Evolutionary conservation across 2,797 vertebrate species (phyloP).

Genomic region (Girardinus metallicus): DNA sequence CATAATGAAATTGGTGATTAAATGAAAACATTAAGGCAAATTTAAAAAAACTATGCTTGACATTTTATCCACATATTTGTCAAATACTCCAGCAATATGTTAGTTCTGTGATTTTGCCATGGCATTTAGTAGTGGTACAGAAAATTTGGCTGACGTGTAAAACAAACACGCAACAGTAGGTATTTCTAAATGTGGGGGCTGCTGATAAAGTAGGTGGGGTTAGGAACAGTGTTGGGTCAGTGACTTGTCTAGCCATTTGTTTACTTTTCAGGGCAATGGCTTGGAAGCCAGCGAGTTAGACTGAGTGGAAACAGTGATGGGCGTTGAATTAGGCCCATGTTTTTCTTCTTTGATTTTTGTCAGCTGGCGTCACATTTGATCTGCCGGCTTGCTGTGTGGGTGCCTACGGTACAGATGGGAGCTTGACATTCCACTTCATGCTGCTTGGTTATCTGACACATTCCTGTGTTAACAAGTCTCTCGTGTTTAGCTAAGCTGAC

Average conservation of each 20-base stretch:
- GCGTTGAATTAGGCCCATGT: conserved; percentile 38
- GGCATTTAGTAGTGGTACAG: conserved; percentile 27
- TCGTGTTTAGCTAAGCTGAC: conserved; percentile 15
- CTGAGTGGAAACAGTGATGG: conserved; percentile 67
- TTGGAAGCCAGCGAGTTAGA: conserved; percentile 27
- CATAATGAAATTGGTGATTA: background rate
- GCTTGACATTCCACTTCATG: conserved; percentile 42
- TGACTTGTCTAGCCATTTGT: conserved; percentile 39
- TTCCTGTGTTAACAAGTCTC: conserved; percentile 51
- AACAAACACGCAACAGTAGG: conserved; percentile 58
- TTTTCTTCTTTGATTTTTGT: conserved; percentile 29
- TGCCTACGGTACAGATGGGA: conserved; percentile 41
- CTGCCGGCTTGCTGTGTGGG: conserved; percentile 19
- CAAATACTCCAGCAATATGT: background rate
- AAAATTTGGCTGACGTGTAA: conserved; percentile 47
- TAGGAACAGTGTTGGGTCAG: conserved; percentile 28
- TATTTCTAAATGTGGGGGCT: conserved; percentile 17
- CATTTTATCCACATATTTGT: too few relatives aligned
- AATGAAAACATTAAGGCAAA: background rate
- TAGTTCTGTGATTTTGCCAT: conserved; percentile 14
- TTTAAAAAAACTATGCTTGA: background rate
- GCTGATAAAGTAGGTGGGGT: conserved; percentile 64
- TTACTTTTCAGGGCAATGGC: conserved; percentile 60
- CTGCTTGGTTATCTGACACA: conserved; percentile 59
- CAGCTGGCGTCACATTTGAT: conserved; percentile 49